Evolutionary conservation across 2,113 vertebrate genomes (phyloP), one percentile per base, ranked within the genome.

Genomic region (Pangasianodon gigas): DNA sequence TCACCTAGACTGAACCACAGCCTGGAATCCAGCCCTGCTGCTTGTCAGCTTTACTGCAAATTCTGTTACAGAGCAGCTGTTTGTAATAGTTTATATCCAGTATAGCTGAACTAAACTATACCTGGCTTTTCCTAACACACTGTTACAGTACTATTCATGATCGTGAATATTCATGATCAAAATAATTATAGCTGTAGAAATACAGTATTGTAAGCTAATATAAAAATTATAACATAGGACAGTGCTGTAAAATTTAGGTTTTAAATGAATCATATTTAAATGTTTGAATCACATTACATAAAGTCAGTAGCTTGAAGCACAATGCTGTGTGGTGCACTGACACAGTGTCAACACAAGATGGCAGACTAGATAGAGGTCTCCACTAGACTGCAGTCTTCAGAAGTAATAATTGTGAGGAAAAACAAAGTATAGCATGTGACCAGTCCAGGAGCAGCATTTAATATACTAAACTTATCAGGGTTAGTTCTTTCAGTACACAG

Each of bases 11-110:
- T 26, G 69, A 84, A 62, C 37, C 18, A 21, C 58, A 13, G 69
- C 5, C 32, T 87, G 92, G 91, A 95, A 95, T 93, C 92, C 92
- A 82, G 89, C 87, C 62, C 88, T 87, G 91, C 94, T 89, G 92
- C 92, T 48, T 86, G 91, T 92, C 84, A 84, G 46, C 32, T 79
- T 62, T 24, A 46, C 77, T n/a, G n/a, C 54, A 52, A 19, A 83
- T 56, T 58, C n/a, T 75, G 58, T 6, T 77, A 58, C 16, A 26
- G 21, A 21, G 84, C 41, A 46, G 67, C n/a, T 2, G 1, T 67
- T 69, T 88, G 14, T 11, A 62, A 44, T 86, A 4, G 21, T 54
- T 86, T 87, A 37, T 46, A 56, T 65, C 44, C 44, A 60, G 19
- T 80, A 88, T 7, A 54, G 48, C 26, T 48, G 44, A 80, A 62